A percentile compares a stretch with the other conserved stretches of the same genome.
Evolutionary conservation across 2,888 invertebrate genomes (phyloP).

Genomic region (Lochmaea capreae): DNA sequence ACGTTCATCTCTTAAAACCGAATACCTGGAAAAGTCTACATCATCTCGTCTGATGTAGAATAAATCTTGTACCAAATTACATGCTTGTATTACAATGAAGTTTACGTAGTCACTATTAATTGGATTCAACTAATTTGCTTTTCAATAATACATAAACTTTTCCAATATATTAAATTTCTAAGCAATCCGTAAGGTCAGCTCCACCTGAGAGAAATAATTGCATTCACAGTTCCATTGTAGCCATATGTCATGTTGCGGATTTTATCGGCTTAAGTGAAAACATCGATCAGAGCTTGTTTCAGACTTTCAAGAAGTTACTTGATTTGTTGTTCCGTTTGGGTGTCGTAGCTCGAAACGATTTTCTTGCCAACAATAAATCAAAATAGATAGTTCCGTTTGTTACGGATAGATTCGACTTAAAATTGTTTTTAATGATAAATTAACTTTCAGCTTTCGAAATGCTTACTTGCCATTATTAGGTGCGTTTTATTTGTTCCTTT

Average conservation of each 20-base stretch:
- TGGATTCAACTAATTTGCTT: too few relatives aligned
- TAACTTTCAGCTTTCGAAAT: background rate
- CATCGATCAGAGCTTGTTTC: constrained; percentile 25
- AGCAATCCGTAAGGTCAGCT: background rate
- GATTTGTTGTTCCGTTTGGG: constrained; percentile 23
- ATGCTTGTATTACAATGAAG: too few relatives aligned
- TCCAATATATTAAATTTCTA: background rate
- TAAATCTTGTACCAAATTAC: too few relatives aligned
- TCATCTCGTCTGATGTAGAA: too few relatives aligned
- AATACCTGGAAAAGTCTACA: too few relatives aligned
- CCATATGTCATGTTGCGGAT: constrained; percentile 22
- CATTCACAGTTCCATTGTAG: constrained; percentile 9
- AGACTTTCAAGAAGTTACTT: constrained; percentile 24
- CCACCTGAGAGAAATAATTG: constrained; percentile 14
- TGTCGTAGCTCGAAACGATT: constrained; percentile 7
- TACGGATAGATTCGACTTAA: background rate
- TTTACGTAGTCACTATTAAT: too few relatives aligned
- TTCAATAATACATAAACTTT: background rate
- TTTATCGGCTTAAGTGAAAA: constrained; percentile 29
- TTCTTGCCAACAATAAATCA: background rate
- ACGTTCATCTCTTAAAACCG: too few relatives aligned
- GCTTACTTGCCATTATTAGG: background rate
- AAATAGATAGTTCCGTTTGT: constrained; percentile 2
- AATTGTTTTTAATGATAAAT: background rate
- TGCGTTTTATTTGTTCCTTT: background rate